These are phyloP conservation scores for Diploptera punctata DNA, from an alignment of 2,888 invertebrate genomes.

Conservation along the genomic window DNA sequence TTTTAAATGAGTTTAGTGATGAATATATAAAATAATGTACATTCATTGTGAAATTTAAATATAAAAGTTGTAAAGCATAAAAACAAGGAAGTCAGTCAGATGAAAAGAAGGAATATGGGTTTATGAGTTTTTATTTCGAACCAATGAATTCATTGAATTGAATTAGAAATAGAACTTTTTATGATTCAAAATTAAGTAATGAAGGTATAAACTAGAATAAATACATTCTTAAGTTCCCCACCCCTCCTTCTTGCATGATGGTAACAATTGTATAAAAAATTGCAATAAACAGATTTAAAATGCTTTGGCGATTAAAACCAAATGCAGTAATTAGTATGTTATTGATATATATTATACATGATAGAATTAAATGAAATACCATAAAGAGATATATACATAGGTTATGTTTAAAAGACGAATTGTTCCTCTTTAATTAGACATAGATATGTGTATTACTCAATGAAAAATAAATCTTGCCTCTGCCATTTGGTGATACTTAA, in stretches of 20 bases:
- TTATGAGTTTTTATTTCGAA: constrained; percentile 9
- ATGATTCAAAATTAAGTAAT: not conserved
- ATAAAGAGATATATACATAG: constrained; percentile 16
- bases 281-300: constrained; percentile 15
- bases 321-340: constrained; percentile 9
- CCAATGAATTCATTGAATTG: constrained; percentile 10
- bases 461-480: constrained; percentile 11
- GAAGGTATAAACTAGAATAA: not conserved
- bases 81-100: not conserved
- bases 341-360: constrained; percentile 5
- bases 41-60: constrained; percentile 16
- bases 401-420: constrained; percentile 10
- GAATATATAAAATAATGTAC: not conserved
- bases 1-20: constrained; percentile 24
- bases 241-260: constrained; percentile 11
- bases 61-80: not conserved
- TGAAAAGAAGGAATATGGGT: not conserved
- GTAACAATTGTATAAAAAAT: constrained; percentile 1
- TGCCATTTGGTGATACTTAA: constrained; percentile 14
- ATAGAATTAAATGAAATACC: not conserved
- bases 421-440: constrained; percentile 8
- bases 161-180: constrained; percentile 5
- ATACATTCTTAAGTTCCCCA: constrained; percentile 4
- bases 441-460: constrained; percentile 12
- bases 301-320: not conserved